Evolutionary conservation across 2,888 invertebrate species (phyloP), one percentile per base, ranked within the genome.

Genomic region (Trissolcus brochymenae): DNA sequence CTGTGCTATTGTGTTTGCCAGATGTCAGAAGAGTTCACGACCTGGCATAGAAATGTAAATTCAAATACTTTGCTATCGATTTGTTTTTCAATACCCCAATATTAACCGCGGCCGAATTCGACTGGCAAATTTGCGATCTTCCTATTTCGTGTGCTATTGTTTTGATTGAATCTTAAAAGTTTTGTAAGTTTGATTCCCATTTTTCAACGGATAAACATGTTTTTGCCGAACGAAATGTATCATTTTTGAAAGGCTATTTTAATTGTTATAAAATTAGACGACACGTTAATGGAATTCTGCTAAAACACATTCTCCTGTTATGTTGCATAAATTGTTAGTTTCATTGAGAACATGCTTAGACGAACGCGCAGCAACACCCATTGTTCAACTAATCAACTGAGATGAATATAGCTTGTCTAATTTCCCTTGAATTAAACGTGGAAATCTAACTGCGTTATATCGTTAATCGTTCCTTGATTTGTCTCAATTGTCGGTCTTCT

Each of bases 391-490:
- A 14, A 21, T 70, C 21, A 70, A 61, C 25, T 29, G 29, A 54
- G 55, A 60, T 70, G 68, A 70, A 70, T 71, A 64, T 71, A 71
- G 41, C 51, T 56, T 55, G 62, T 64, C 71, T 64, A 71, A 71
- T 64, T 71, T 71, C 71, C 64, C 62, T 40, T 43, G 19, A 57
- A 71, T 64, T 64, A 35, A 71, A 71, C 61, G 64, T 71, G 71
- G 64, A 57, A 71, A 51, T 29, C 62, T 56, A 53, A 64, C 29
- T n/a, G 41, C 57, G 35, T 50, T 43, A 53, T 64, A 57, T 57
- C 19, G 71, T 43, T 57, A 71, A 71, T 71, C 71, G 71, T 64
- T 71, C 64, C 62, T 70, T 71, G 71, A 71, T 71, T 71, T 71
- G 62, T 43, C 21, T 14, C 71, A 51, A 71, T 71, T 71, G 71